Evolutionary conservation across 2,888 invertebrate genomes (phyloP).

Genomic region (Gisinianus flammeolus): DNA sequence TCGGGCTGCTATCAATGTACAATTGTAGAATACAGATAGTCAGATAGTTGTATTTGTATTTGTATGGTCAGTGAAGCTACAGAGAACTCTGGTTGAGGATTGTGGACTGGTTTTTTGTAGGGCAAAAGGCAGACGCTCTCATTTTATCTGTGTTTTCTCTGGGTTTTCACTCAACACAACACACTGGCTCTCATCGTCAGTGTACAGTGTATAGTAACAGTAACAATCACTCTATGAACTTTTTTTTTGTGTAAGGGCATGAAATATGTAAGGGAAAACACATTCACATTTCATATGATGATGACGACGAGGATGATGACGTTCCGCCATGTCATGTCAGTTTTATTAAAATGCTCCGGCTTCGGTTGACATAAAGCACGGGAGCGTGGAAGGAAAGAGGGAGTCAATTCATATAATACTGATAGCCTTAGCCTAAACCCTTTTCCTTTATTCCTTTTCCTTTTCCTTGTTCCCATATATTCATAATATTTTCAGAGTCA

Average conservation of each 20-base stretch:
- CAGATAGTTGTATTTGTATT: too few species aligned
- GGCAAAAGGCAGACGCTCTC: not conserved
- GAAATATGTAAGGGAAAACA: too few species aligned
- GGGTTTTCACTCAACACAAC: not conserved
- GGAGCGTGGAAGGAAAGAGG: slow-evolving; percentile 2
- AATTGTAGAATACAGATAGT: too few species aligned
- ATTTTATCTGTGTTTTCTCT: not conserved
- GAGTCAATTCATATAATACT: not conserved
- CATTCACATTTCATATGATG: not conserved
- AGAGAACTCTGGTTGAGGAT: not conserved
- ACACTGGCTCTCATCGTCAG: not conserved
- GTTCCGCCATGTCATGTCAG: slow-evolving; percentile 43
- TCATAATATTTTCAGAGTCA: not conserved
- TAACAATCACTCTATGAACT: too few species aligned
- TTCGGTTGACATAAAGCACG: slow-evolving; percentile 37
- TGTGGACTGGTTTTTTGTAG: not conserved
- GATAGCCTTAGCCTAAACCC: not conserved
- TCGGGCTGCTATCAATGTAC: too few species aligned
- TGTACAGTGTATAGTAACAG: not conserved
- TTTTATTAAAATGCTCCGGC: slow-evolving; percentile 37
- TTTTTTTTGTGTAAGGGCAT: too few species aligned
- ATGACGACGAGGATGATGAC: slow-evolving; percentile 18
- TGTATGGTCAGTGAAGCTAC: too few species aligned
- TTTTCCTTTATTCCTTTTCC: not conserved
- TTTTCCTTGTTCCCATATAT: not conserved